Evolutionary conservation across 2,113 vertebrate genomes (phyloP), one percentile per base, ranked within the genome.

Genomic region (Donacobius atricapilla): DNA sequence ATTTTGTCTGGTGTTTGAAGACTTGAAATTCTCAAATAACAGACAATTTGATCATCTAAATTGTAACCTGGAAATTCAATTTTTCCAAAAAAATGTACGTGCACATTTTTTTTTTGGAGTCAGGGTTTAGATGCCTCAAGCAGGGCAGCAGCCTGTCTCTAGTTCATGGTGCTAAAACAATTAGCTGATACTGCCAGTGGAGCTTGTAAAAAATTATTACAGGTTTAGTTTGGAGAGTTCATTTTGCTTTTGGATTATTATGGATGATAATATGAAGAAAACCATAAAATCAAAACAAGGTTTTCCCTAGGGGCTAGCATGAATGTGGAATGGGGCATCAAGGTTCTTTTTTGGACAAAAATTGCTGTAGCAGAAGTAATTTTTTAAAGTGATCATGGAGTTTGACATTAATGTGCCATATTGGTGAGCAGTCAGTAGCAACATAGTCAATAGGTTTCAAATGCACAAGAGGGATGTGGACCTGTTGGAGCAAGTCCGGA

Each of bases 401-500:
- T 85, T 75, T 75, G 56, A 48, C 15, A 48, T 57, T 11, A 48
- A 57, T 30, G 51, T 11, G 30, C 19, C 7, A 3, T 40, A n/a
- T 30, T 57, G 35, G 24, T 65, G 83, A 65, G 21, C n/a, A 40
- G 28, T 47, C n/a, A 73, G 19, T 39, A 47, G n/a, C 69, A 84
- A 28, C 45, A 56, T 2, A 61, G 13, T 40, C 33, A 45, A 8
- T 13, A 58, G 19, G 9, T 37, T 93, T 85, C 53, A 66, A 64
- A 44, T 17, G 19, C 42, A 22, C 8, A 28, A 33, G 7, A 54
- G 5, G 24, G 6, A 23, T 13, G 4, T 25, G 13, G 33, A 44
- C 7, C 5, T 58, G 21, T 17, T 58, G 47, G n/a, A 61, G 15
- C 0, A 0, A 54, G 28, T 69, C 39, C 0, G 1, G 40, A 37